A percentile compares a stretch with the other conserved stretches of the same genome.
phyloP scores from a whole-genome alignment of 2,113 vertebrate genomes.

The Coreoperca whiteheadi region DNA sequence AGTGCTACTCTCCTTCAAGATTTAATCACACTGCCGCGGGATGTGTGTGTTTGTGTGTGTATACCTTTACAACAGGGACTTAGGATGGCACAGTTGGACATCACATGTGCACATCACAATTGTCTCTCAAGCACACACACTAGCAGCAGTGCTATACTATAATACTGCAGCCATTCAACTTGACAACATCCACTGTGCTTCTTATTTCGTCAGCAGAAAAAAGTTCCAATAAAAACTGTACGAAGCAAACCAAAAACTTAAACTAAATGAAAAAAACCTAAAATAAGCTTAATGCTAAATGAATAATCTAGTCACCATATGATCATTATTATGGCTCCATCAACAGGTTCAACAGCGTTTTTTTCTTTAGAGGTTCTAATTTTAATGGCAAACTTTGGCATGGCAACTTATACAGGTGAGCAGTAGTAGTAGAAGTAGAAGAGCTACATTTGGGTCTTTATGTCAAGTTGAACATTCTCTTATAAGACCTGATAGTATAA shows the following conservation, averaged over 20 bases:
- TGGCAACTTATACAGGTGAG: not conserved
- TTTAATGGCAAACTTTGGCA: not conserved
- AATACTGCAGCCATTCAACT: not conserved
- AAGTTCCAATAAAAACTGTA: not conserved
- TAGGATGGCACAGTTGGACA: constrained; percentile 36
- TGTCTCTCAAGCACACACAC: constrained; percentile 15
- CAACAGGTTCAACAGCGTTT: not conserved
- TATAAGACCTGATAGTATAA: not conserved
- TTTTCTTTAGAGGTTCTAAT: not conserved
- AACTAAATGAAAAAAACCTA: not conserved
- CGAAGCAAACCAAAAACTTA: not conserved
- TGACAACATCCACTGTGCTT: not conserved
- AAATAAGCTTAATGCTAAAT: not conserved
- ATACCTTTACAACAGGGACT: constrained; percentile 31
- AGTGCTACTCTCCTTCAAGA: constrained; percentile 72
- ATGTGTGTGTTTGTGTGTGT: constrained; percentile 30
- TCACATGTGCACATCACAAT: constrained; percentile 27
- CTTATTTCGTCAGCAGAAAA: not conserved
- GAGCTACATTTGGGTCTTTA: too few relatives aligned
- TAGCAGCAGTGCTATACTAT: constrained; percentile 8
- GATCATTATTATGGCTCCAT: not conserved
- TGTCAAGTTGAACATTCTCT: not conserved
- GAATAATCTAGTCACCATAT: not conserved
- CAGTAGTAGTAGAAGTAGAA: too few relatives aligned
- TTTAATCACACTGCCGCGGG: constrained; percentile 67